Evolutionary conservation across 2,888 invertebrate species (phyloP).

Genomic region (Torymus texanus): DNA sequence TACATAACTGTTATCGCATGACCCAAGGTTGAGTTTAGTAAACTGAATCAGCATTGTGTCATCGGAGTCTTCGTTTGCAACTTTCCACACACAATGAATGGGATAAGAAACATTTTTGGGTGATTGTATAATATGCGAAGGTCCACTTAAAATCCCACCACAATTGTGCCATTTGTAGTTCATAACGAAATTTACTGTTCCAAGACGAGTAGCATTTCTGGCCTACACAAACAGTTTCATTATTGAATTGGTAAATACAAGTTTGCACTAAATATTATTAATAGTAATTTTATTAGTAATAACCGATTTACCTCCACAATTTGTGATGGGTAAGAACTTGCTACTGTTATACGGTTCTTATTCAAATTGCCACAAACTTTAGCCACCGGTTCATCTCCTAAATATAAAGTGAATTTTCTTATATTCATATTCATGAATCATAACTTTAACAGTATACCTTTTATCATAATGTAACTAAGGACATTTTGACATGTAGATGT

Average conservation of each 20-base stretch:
- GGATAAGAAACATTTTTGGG: constrained; percentile 74
- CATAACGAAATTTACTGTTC: constrained; percentile 76
- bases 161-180: constrained; percentile 81
- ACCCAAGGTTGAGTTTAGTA: constrained; percentile 77
- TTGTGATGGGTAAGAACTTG: constrained; percentile 63
- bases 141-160: constrained; percentile 79
- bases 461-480: constrained; percentile 41
- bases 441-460: constrained; percentile 29
- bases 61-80: constrained; percentile 73
- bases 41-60: constrained; percentile 75
- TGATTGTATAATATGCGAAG: constrained; percentile 77
- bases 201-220: constrained; percentile 29
- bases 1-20: constrained; percentile 79
- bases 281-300: neutral
- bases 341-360: constrained; percentile 52
- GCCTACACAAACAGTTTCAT: constrained; percentile 27
- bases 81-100: constrained; percentile 85
- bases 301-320: constrained; percentile 58
- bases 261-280: neutral
- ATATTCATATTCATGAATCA: neutral
- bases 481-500: constrained; percentile 26
- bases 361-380: constrained; percentile 66
- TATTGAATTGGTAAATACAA: neutral
- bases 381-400: constrained; percentile 56
- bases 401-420: constrained; percentile 11